These are phyloP conservation scores for Akabosia matsudoensis DNA, from an alignment of 1,140 invertebrate genomes.

Conservation along the genomic window DNA sequence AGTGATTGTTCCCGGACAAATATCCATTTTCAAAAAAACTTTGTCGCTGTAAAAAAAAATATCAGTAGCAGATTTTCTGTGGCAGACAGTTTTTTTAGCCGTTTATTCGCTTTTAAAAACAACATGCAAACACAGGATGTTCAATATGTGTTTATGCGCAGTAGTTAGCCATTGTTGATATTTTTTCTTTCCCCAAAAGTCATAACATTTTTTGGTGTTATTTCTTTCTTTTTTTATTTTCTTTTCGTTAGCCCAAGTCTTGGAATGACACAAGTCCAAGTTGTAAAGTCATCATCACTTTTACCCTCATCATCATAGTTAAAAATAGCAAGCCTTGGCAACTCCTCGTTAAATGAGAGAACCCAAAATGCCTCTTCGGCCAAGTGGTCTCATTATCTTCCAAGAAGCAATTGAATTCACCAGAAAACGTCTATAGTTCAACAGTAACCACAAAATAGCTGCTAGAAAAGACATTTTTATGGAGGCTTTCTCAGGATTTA, in stretches of 20 bases:
- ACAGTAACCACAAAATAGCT: neutral
- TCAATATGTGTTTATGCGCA: too few species aligned
- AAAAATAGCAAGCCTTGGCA: conserved; percentile 1
- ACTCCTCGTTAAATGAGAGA: neutral
- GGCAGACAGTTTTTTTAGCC: neutral
- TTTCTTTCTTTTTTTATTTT: neutral
- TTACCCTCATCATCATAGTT: neutral
- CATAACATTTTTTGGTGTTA: neutral
- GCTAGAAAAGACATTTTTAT: too few species aligned
- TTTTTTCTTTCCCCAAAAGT: neutral
- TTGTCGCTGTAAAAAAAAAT: neutral
- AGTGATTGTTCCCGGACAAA: neutral
- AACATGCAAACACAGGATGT: too few species aligned
- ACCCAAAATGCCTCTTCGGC: neutral
- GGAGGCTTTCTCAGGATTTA: too few species aligned
- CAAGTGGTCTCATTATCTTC: neutral
- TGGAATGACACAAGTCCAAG: neutral
- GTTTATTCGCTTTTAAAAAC: neutral
- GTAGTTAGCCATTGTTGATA: neutral
- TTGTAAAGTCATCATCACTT: too few species aligned
- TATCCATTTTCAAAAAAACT: neutral
- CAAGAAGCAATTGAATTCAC: neutral
- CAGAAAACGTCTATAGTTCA: neutral
- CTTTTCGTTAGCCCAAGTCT: too few species aligned
- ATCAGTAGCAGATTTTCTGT: neutral